Percentiles rank a stretch among this genome's conserved stretches.
These are phyloP conservation scores for Notoglanidium macrostoma DNA, from an alignment of 2,797 vertebrate genomes.

Conservation along the genomic window DNA sequence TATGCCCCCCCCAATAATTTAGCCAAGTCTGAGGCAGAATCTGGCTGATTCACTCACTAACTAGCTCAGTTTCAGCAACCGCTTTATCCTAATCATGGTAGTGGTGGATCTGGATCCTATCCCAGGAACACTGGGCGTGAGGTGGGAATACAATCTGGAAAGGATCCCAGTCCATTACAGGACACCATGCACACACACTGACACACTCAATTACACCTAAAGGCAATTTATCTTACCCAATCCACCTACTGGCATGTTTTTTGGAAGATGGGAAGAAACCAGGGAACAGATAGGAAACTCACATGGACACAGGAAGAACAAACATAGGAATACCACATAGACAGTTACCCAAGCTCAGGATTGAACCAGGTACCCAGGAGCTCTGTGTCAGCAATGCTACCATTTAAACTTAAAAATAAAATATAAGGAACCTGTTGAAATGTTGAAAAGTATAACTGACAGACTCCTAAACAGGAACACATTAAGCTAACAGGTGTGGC, in stretches of 20 bases:
- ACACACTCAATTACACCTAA: background rate
- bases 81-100: background rate
- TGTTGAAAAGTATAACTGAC: background rate
- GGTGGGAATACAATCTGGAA: background rate
- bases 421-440: background rate
- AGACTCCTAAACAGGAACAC: background rate
- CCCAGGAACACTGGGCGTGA: background rate
- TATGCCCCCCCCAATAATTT: background rate
- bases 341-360: background rate
- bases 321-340: background rate
- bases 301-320: background rate
- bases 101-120: background rate
- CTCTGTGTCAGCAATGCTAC: background rate
- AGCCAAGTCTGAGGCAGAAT: background rate
- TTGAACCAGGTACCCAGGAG: background rate
- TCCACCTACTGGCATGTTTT: background rate
- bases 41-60: background rate
- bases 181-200: background rate
- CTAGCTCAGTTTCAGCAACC: background rate
- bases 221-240: background rate
- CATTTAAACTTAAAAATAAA: background rate
- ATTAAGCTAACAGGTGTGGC: background rate
- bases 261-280: background rate
- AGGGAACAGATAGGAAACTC: background rate
- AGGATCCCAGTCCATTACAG: background rate